Percentiles rank a stretch among this genome's conserved stretches.
Conservation (phyloP, 2,888 invertebrate genomes). For the Ptychoptera albimana region DNA sequence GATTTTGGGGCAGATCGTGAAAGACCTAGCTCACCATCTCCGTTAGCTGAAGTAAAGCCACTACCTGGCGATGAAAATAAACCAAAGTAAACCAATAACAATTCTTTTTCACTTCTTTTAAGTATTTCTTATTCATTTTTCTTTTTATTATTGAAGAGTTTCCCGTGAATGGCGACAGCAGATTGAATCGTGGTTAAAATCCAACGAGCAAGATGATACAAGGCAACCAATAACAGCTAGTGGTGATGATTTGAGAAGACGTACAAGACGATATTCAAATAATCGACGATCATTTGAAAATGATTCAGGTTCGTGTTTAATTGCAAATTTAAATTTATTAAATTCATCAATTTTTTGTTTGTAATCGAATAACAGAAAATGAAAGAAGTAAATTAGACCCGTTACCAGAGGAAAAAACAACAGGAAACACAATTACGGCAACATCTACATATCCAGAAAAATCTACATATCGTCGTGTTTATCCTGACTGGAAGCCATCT, state of each 20-base stretch:
- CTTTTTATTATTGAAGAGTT: constrained; percentile 16
- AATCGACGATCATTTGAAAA: constrained; percentile 68
- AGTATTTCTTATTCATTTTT: constrained; percentile 5
- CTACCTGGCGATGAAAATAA: constrained; percentile 35
- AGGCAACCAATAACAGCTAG: too few species aligned
- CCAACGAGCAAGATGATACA: constrained; percentile 62
- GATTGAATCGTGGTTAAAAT: constrained; percentile 81
- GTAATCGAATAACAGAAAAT: constrained; percentile 41
- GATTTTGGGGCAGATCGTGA: constrained; percentile 60
- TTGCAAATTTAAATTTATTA: background rate
- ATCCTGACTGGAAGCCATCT: constrained; percentile 68
- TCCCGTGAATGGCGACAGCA: constrained; percentile 75
- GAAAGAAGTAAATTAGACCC: constrained; percentile 61
- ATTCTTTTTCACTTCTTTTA: background rate
- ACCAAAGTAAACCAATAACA: constrained; percentile 33
- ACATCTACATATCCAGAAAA: constrained; percentile 14
- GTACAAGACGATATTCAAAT: constrained; percentile 47
- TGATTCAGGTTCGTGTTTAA: constrained; percentile 51
- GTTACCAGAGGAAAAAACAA: constrained; percentile 52
- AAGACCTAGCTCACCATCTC: constrained; percentile 50
- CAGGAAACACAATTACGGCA: constrained; percentile 10
- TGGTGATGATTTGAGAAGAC: constrained; percentile 13
- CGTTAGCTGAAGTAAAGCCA: constrained; percentile 39
- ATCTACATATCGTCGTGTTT: constrained; percentile 46
- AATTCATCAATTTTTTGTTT: background rate